Percentiles rank a stretch among this genome's conserved stretches.
phyloP scores from a whole-genome alignment of 1,140 invertebrate species.

The Megalopta genalis region DNA sequence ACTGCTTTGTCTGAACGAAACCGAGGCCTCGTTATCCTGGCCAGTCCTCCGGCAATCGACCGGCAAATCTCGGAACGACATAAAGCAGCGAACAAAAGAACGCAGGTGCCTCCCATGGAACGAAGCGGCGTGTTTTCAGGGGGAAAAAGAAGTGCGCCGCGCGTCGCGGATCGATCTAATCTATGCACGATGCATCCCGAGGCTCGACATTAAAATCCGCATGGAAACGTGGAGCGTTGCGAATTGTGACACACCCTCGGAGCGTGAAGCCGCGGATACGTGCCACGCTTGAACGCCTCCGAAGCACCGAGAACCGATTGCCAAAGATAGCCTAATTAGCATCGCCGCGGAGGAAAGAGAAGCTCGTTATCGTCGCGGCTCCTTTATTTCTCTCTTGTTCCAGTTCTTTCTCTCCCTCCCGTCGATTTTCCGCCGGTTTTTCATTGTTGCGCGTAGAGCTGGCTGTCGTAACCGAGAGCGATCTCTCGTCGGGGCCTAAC shows the following conservation, averaged over 20 bases:
- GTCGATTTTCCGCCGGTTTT: constrained; percentile 21
- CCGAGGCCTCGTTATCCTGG: no score
- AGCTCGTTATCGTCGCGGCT: constrained; percentile 42
- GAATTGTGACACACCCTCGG: constrained; percentile 9
- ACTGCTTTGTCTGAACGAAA: no score
- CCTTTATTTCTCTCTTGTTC: constrained; percentile 43
- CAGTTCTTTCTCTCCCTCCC: not conserved
- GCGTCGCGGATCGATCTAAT: not conserved
- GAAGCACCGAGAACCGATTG: constrained; percentile 16
- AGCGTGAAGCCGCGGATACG: constrained; percentile 7
- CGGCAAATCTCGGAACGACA: no score
- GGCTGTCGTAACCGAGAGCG: constrained; percentile 2
- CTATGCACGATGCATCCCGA: not conserved
- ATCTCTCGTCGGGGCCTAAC: constrained; percentile 4
- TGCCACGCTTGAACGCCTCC: constrained; percentile 10
- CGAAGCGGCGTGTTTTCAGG: not conserved
- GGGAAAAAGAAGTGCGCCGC: not conserved
- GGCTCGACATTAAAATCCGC: not conserved
- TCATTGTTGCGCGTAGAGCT: not conserved
- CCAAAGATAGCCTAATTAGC: constrained; percentile 40
- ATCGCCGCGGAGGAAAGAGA: not conserved
- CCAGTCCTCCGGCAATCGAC: no score
- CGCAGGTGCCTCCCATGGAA: not conserved
- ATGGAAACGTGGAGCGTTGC: not conserved
- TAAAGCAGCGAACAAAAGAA: not conserved